Evolutionary conservation across 1,140 invertebrate species (phyloP).

Genomic region (Magallana ariakensis): DNA sequence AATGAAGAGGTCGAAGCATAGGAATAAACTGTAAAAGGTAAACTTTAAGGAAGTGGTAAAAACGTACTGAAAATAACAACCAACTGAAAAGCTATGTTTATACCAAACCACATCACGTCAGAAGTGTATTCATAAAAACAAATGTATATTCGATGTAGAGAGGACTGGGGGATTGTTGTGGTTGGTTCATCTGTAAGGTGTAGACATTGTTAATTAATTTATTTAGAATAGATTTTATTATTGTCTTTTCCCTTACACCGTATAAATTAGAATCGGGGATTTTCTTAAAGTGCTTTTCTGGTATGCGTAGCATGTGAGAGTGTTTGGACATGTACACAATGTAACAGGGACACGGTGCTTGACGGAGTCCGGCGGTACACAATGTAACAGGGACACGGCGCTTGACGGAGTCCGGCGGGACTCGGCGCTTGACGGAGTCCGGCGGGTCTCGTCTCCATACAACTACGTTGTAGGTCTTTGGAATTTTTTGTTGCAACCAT

Average conservation of each 20-base stretch:
- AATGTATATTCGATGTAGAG: conserved; percentile 25
- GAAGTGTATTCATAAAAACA: background rate
- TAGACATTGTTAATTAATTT: conserved; percentile 26
- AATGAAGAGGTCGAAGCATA: background rate
- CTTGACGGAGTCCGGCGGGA: too few species aligned
- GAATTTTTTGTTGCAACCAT: too few species aligned
- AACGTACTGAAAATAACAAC: conserved; percentile 17
- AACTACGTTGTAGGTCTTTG: too few species aligned
- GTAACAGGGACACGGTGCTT: background rate
- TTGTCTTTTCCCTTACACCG: background rate
- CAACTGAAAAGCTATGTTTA: background rate
- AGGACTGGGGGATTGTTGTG: background rate
- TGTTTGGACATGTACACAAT: background rate
- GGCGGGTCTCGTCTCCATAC: too few species aligned
- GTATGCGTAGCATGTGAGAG: background rate
- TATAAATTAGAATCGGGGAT: background rate
- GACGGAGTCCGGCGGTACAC: too few species aligned
- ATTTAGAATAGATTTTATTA: conserved; percentile 7
- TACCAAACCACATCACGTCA: conserved; percentile 10
- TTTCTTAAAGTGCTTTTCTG: background rate
- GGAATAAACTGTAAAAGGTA: background rate
- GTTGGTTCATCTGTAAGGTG: conserved; percentile 21
- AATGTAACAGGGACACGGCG: too few species aligned
- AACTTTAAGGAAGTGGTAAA: conserved; percentile 16
- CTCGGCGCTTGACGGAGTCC: too few species aligned